Evolutionary conservation across 1,140 invertebrate species (phyloP).

Genomic region (Asobara japonica): DNA sequence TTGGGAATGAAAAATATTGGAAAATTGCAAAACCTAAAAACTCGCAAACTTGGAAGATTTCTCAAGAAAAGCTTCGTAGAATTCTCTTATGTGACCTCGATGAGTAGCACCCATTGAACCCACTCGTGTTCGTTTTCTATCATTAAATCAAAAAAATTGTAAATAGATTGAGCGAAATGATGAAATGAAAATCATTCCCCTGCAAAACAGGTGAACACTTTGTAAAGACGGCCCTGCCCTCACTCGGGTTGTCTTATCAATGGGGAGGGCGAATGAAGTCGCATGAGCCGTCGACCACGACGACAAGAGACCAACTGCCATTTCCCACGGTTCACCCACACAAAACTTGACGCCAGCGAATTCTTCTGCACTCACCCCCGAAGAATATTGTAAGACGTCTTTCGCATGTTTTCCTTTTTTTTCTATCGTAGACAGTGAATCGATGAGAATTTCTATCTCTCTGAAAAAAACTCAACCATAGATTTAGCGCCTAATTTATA

Average conservation of each 20-base stretch:
- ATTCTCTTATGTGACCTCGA: too few relatives aligned
- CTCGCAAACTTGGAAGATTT: too few relatives aligned
- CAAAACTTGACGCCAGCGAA: constrained; percentile 44
- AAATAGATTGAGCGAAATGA: background rate
- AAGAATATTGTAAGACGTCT: constrained; percentile 39
- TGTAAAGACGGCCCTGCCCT: constrained; percentile 49
- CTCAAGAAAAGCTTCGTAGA: too few relatives aligned
- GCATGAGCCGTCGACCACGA: constrained; percentile 57
- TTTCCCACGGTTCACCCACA: constrained; percentile 60
- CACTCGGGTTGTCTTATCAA: constrained; percentile 54
- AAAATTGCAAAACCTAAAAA: too few relatives aligned
- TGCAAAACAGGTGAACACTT: constrained; percentile 12
- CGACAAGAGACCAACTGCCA: constrained; percentile 59
- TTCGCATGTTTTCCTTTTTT: constrained; percentile 30
- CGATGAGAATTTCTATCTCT: background rate
- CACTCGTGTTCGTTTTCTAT: background rate
- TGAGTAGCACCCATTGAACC: too few relatives aligned
- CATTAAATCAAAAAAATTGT: background rate
- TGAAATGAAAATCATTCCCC: background rate
- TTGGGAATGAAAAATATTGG: too few relatives aligned
- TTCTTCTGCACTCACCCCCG: constrained; percentile 44
- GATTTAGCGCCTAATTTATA: too few relatives aligned
- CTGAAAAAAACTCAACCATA: too few relatives aligned
- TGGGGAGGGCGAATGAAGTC: constrained; percentile 43
- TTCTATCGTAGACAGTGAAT: background rate